phyloP scores from a whole-genome alignment of 2,888 invertebrate species.

The Crocallis elinguaria region DNA sequence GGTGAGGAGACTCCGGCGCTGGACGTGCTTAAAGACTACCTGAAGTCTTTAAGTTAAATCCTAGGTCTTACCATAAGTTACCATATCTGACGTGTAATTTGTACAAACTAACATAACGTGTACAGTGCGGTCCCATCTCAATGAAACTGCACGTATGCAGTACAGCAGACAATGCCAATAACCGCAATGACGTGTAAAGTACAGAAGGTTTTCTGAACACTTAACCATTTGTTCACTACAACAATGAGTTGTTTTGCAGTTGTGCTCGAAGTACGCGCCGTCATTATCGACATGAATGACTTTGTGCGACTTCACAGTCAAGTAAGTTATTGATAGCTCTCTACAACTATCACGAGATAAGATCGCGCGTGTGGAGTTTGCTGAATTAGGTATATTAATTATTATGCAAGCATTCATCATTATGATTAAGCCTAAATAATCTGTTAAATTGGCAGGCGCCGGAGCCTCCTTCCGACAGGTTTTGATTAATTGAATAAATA shows the following conservation, averaged over 20 bases:
- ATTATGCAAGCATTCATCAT: too few species aligned
- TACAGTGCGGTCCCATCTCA: background rate
- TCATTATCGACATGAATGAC: conserved; percentile 8
- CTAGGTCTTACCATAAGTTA: conserved; percentile 73
- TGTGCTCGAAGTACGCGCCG: background rate
- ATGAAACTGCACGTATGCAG: background rate
- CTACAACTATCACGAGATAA: too few species aligned
- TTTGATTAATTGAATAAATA: too few species aligned
- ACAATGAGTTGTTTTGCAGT: conserved; percentile 4
- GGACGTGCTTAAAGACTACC: conserved; percentile 97
- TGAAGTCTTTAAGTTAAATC: conserved; percentile 91
- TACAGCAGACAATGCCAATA: background rate
- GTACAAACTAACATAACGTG: background rate
- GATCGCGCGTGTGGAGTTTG: too few species aligned
- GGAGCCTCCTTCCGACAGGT: too few species aligned
- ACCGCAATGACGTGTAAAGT: background rate
- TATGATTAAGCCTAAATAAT: too few species aligned
- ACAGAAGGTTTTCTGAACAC: background rate
- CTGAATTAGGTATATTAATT: too few species aligned
- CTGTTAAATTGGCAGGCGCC: too few species aligned
- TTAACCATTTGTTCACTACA: conserved; percentile 4
- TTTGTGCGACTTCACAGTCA: background rate
- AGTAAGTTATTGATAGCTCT: too few species aligned
- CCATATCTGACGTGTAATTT: too few species aligned
- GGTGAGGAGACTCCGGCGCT: conserved; percentile 98